These are phyloP conservation scores for Drosophila mayri DNA, from an alignment of 1,140 invertebrate genomes.

Conservation along the genomic window DNA sequence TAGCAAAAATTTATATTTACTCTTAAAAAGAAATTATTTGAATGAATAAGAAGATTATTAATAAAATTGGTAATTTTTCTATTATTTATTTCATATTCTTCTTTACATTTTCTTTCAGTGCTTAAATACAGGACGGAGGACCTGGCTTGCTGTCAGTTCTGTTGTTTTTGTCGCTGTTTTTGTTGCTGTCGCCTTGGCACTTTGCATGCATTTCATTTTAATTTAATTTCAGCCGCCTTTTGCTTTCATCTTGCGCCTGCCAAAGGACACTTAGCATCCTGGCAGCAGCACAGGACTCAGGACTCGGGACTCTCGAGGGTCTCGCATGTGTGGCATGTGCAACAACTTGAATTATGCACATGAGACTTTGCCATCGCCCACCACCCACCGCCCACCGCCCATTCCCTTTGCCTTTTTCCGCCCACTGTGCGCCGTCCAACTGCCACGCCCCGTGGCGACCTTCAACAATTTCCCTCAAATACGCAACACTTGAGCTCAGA, in stretches of 20 bases:
- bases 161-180: conserved; percentile 21
- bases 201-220: conserved; percentile 81
- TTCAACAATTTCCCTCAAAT: conserved; percentile 53
- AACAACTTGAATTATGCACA: conserved; percentile 83
- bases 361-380: conserved; percentile 45
- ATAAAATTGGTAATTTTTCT: too few species aligned
- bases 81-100: background rate
- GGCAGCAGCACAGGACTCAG: conserved; percentile 33
- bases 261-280: conserved; percentile 58
- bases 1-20: background rate
- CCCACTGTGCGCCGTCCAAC: conserved; percentile 2
- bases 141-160: conserved; percentile 25
- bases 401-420: background rate
- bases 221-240: conserved; percentile 79
- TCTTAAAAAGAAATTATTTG: accelerated
- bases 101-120: background rate
- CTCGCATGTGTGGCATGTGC: conserved; percentile 74
- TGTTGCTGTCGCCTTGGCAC: conserved; percentile 50
- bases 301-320: conserved; percentile 54
- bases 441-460: conserved; percentile 46
- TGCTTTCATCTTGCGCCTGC: conserved; percentile 71
- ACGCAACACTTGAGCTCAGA: conserved; percentile 31
- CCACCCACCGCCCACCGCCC: background rate
- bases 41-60: background rate
- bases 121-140: conserved; percentile 1